Conservation (phyloP, 1,140 invertebrate species). For the Bombus pascuorum region DNA sequence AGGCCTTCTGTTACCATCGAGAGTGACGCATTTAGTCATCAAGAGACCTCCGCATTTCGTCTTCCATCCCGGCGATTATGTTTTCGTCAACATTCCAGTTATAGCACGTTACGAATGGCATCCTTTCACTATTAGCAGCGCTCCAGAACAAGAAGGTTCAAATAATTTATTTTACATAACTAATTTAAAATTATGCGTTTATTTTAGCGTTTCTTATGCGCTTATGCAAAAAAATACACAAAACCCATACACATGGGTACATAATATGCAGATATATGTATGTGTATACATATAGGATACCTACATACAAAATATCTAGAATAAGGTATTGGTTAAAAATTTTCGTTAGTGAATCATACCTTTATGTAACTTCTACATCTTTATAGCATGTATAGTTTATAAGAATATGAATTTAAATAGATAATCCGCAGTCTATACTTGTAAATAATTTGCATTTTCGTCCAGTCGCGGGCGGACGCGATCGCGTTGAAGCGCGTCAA, state of each 20-base stretch:
- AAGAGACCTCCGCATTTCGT: conserved; percentile 92
- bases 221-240: background rate
- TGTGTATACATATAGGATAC: no score
- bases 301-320: no score
- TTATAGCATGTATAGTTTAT: background rate
- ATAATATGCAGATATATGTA: no score
- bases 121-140: conserved; percentile 98
- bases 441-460: background rate
- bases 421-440: background rate
- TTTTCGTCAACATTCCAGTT: conserved; percentile 95
- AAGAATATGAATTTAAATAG: background rate
- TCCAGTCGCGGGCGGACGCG: no score
- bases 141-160: conserved; percentile 95
- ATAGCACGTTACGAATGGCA: conserved; percentile 98
- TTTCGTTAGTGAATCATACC: no score
- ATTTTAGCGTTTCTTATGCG: no score
- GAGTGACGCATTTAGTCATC: conserved; percentile 94
- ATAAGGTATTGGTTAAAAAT: background rate
- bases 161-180: conserved; percentile 9
- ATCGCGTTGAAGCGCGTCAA: no score
- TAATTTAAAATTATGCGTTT: no score
- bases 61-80: conserved; percentile 96
- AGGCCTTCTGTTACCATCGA: conserved; percentile 91
- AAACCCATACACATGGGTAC: background rate
- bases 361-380: no score